These are phyloP conservation scores for Entomobrya proxima DNA, from an alignment of 2,888 invertebrate species.

Conservation along the genomic window DNA sequence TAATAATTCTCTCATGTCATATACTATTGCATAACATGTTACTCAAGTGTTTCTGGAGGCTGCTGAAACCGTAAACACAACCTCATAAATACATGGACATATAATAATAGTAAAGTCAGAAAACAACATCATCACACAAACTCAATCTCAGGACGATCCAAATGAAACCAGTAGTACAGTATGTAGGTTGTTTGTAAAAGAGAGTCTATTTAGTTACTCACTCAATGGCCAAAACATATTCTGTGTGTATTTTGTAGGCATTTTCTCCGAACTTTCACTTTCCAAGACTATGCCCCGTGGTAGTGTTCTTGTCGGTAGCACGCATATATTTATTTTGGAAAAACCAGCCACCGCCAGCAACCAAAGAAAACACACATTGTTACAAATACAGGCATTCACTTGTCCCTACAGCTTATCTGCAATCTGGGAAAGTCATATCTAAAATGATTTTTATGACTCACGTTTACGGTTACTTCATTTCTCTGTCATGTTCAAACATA, in stretches of 20 bases:
- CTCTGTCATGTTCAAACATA: conserved; percentile 29
- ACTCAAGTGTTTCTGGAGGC: conserved; percentile 1
- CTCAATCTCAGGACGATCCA: conserved; percentile 32
- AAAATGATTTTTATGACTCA: conserved; percentile 55
- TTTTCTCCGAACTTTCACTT: conserved; percentile 40
- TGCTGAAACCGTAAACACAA: background rate
- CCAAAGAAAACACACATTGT: background rate
- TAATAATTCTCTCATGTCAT: conserved; percentile 35
- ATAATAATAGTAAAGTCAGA: conserved; percentile 25
- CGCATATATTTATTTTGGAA: background rate
- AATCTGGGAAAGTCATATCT: background rate
- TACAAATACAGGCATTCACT: background rate
- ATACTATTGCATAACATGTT: conserved; percentile 24
- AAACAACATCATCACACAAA: conserved; percentile 26
- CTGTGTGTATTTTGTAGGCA: background rate
- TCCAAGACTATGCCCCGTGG: conserved; percentile 9
- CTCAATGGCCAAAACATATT: no score
- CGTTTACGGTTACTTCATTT: conserved; percentile 27
- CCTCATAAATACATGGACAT: background rate
- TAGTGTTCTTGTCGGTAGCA: background rate
- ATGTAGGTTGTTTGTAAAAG: no score
- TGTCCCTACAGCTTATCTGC: background rate
- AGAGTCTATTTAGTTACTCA: no score
- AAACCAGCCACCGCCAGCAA: conserved; percentile 12
- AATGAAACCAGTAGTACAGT: conserved; percentile 21